These are phyloP conservation scores for Solenopsis fugax DNA, from an alignment of 1,140 invertebrate species.

Conservation along the genomic window DNA sequence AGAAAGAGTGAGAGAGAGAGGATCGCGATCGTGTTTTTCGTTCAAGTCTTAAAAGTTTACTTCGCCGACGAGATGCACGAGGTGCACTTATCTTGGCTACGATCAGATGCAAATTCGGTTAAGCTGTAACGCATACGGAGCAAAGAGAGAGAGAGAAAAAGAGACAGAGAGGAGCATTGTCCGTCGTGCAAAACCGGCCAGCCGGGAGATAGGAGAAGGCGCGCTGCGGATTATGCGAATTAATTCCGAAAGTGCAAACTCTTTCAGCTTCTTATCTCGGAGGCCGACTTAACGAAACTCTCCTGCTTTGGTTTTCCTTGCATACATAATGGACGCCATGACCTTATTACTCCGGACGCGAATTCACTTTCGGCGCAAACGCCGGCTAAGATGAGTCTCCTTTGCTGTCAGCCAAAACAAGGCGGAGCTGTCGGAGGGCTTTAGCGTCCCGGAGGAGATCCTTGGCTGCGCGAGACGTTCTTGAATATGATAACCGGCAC, in stretches of 20 bases:
- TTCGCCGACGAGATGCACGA: not conserved
- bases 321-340: conserved; percentile 35
- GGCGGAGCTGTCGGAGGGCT: not conserved
- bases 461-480: conserved; percentile 5
- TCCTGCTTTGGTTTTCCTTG: conserved; percentile 38
- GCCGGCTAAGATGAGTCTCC: not conserved
- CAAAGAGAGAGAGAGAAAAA: not conserved
- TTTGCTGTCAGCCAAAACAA: conserved; percentile 40
- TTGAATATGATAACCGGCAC: not conserved
- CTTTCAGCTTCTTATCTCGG: conserved; percentile 43
- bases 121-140: conserved; percentile 44
- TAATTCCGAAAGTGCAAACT: conserved; percentile 60
- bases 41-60: conserved; percentile 2
- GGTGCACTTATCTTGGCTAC: conserved; percentile 21
- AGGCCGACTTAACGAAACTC: conserved; percentile 31
- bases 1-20: conserved; percentile 20
- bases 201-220: not conserved
- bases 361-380: conserved; percentile 37
- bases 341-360: conserved; percentile 35
- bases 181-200: not conserved
- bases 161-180: not conserved
- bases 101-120: conserved; percentile 61
- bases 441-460: not conserved
- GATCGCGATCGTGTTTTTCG: conserved; percentile 13
- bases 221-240: conserved; percentile 50